Base-by-base conservation (phyloP, 2,797 vertebrate species). In the Myripristis murdjan region DNA sequence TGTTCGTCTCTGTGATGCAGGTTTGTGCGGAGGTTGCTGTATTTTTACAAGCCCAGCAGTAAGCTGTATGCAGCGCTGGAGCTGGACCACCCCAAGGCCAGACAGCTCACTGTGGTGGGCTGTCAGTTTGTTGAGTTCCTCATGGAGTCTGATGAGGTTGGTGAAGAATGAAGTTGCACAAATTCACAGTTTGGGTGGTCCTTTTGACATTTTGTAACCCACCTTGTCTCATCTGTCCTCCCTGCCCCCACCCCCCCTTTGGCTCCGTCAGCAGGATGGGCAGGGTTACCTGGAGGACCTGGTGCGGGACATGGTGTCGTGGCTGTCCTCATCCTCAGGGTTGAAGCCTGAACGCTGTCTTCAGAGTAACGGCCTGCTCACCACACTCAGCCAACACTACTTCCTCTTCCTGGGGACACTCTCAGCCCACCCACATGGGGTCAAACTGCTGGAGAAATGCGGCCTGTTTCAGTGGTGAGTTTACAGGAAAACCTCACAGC, bases 401-500 rank as follows among this genome's bases (percentile, higher is more conserved):
- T 99, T 99, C 86, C 94, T 99, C 63, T 97, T 99, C 93, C 95
- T 99, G 79, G 98, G 98, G 83, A 96, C 97, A 10, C 96, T 99
- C 37, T 99, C 98, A 71, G 96, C 97, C 67, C 95, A 99, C 80
- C 96, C 96, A 18, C 95, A 97, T 70, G 98, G 97, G 73, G 97
- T 99, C 81, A 99, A 98, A 95, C 96, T 98, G 95, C 94, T 99
- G 81, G 98, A 99, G 95, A 99, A 99, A 94, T 99, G 98, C 91
- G 96, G 96, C 71, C 96, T 99, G 86, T 99, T 99, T 94, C 98
- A 99, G 79, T 98, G 97, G 98, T 99, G 79, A 95, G 96, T 88
- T 35, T 59, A 7, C 8, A 28, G 41, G 39, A 48, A 48, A 48
- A 3, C 23, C 6, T 5, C 3, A 6, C 9, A 48, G 28, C 12